Evolutionary conservation across 1,140 invertebrate species (phyloP), one percentile per base, ranked within the genome.

Genomic region (Stratiolaelaps scimitus): DNA sequence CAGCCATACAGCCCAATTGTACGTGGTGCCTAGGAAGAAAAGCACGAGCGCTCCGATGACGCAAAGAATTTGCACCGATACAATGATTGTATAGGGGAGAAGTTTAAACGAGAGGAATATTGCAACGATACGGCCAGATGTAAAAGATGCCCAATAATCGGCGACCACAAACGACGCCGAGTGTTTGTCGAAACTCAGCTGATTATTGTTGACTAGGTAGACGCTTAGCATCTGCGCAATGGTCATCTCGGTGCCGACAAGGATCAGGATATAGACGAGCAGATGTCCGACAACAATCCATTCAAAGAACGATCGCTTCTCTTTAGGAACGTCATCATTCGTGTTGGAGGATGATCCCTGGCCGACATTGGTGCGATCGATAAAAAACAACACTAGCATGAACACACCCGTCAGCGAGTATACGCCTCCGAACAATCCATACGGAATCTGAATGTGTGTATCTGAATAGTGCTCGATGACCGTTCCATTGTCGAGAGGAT

Each of bases 71-170:
- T 60, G 26, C 15, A 26, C 34, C 26, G 26, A 17, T 20, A 60
- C 53, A 34, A 60, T 26, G 23, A 60, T 60, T 10, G 53, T 60
- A 34, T 60, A 26, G 26, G 53, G 53, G 15, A 60, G 53, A 34
- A 60, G 23, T 2, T 60, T 60, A 10, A 60, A 60, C 15, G 53
- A 26, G 26, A 60, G 26, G 23, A 60, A 26, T 5, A 60, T 60
- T 60, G 53, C 53, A 15, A 60, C 23, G 26, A 60, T 23, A 2
- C 53, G 53, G 34, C 53, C 53, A 5, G 34, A 29, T 2, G 53
- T 60, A 34, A 60, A 60, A 1, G 53, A 20, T 15, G 53, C 53
- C 53, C 53, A 60, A 26, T 60, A 60, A 23, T 60, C 53, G 53
- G 53, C 53, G 15, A 60, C 26, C 1, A 60, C 26, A 26, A 29